Base-by-base conservation (phyloP, 2,797 vertebrate species). In the Adrianichthys oophorus region DNA sequence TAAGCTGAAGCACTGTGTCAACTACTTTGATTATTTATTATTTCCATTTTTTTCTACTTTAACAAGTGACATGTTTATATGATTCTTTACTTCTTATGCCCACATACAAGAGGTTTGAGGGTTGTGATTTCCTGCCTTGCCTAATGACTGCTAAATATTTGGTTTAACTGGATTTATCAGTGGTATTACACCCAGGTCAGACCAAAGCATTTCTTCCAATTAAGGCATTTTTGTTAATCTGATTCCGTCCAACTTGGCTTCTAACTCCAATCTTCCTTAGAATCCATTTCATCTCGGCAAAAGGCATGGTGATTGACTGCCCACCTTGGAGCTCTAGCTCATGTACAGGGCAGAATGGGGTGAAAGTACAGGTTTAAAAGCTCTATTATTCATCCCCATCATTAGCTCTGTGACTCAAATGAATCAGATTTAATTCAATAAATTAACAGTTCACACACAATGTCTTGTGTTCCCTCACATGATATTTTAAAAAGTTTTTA, bases 1-100 rank as follows among this genome's bases (percentile, higher is more conserved):
- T 85, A 82, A 77, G 70, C 89, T 86, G 84, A 90, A 90, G 87
- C 83, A 74, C 85, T 85, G 90, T 91, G 87, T 87, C 81, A 78
- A 68, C 68, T 74, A 78, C 74, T 32, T 68, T 82, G 77, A 80
- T 70, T 41, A 87, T 89, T 82, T 83, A 85, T 90, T 80, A 73
- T 74, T 73, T 65, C 62, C 79, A 84, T 90, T 87, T 86, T 83
- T 87, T 83, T 87, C 63, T 68, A 51, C 60, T 77, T 63, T 56
- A 53, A 67, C 74, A 76, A 74, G 54, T 59, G 62, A 61, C 48
- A 52, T 74, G 65, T 83, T 86, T 83, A 63, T 56, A 71, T 68
- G 83, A 79, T 52, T 70, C 65, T 53, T 47, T 19, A 17, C 24
- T 59, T n/a, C 5, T 68, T 58, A 4, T 70, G 58, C 61, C 50